phyloP scores from a whole-genome alignment of 2,888 invertebrate species.

The Eretmocerus hayati region DNA sequence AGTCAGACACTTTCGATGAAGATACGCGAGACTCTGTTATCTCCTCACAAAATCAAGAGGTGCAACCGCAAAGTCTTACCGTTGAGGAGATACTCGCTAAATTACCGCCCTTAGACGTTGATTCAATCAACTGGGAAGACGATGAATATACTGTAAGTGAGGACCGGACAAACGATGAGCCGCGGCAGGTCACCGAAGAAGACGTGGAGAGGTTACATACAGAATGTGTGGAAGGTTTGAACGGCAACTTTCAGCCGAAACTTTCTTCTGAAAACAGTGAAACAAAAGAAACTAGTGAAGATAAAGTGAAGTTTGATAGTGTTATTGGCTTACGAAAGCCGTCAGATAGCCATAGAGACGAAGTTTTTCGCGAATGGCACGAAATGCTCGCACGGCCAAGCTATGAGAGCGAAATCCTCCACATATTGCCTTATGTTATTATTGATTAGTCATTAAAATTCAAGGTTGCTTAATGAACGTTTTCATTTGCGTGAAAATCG shows the following conservation, averaged over 20 bases:
- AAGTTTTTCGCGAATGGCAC: constrained; percentile 85
- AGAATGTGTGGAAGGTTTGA: constrained; percentile 39
- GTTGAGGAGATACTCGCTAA: constrained; percentile 58
- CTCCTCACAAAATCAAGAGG: constrained; percentile 17
- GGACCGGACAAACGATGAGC: constrained; percentile 7
- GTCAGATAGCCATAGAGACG: constrained; percentile 31
- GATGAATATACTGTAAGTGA: constrained; percentile 25
- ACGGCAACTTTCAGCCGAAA: constrained; percentile 42
- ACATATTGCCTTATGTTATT: constrained; percentile 94
- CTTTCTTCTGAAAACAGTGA: constrained; percentile 15
- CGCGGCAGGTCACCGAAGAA: constrained; percentile 30
- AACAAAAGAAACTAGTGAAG: constrained; percentile 16
- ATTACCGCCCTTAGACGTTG: constrained; percentile 60
- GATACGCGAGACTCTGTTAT: constrained; percentile 26
- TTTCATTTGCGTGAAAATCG: constrained; percentile 12
- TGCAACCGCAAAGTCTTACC: constrained; percentile 40
- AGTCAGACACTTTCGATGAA: constrained; percentile 25
- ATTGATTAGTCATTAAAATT: constrained; percentile 61
- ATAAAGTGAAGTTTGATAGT: constrained; percentile 22
- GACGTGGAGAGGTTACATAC: constrained; percentile 39
- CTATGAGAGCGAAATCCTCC: constrained; percentile 70
- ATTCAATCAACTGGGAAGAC: constrained; percentile 51
- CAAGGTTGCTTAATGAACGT: constrained; percentile 17
- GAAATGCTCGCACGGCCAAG: constrained; percentile 71
- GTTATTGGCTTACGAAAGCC: constrained; percentile 28